Evolutionary conservation across 2,888 invertebrate species (phyloP), one percentile per base, ranked within the genome.

Genomic region (Eumacrocentrus americanus): DNA sequence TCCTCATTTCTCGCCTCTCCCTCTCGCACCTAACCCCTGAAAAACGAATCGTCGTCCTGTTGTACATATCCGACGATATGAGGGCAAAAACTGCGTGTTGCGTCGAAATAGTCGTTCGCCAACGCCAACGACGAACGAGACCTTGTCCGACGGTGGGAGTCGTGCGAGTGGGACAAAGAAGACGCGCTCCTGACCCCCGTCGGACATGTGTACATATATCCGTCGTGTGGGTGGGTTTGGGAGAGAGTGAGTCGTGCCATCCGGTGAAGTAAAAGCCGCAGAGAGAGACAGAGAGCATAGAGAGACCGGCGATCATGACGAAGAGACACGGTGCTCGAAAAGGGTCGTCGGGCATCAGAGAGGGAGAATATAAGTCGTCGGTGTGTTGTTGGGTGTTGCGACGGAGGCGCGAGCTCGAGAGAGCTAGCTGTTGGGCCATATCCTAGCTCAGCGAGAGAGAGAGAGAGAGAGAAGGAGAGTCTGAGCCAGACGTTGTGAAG

Each of bases 401-500:
- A n/a, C n/a, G n/a, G n/a, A n/a, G n/a, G n/a, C n/a, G n/a, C n/a
- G n/a, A n/a, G n/a, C n/a, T n/a, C n/a, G n/a, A n/a, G n/a, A n/a
- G n/a, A n/a, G n/a, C n/a, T n/a, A n/a, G n/a, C n/a, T n/a, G n/a
- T n/a, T n/a, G n/a, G n/a, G n/a, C n/a, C n/a, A n/a, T n/a, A n/a
- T n/a, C n/a, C n/a, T n/a, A n/a, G n/a, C n/a, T n/a, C 29, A 29
- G 5, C 4, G 29, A 29, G 29, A 6, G 29, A 29, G 29, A 54
- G 52, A 56, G 16, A 29, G 34, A 42, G 37, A 52, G 9, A 60
- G 52, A 55, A 54, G 16, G 58, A 52, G 58, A 50, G 50, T 54
- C 52, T 40, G 60, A 23, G 55, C 40, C 58, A 60, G 52, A 52
- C 55, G 63, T n/a, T n/a, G 58, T 51, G 65, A 48, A 46, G 34